phyloP scores from a whole-genome alignment of 2,888 invertebrate genomes.

The Ptilodon capucinus region DNA sequence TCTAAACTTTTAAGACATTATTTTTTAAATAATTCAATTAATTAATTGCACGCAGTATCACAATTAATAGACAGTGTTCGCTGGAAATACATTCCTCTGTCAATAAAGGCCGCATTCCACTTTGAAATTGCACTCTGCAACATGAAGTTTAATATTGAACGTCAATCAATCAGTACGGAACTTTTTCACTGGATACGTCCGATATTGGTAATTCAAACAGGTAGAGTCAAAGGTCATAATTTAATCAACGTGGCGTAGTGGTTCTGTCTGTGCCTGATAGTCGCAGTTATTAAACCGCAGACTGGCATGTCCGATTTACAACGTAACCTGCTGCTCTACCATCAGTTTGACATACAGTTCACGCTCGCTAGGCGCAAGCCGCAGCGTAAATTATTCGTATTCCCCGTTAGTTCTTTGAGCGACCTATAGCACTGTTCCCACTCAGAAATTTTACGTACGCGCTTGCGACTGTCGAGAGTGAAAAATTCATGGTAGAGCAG shows the following conservation, averaged over 20 bases:
- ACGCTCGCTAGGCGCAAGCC: too few relatives aligned
- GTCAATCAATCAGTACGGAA: constrained; percentile 2
- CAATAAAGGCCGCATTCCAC: neutral
- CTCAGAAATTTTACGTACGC: too few relatives aligned
- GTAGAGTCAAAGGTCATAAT: constrained; percentile 58
- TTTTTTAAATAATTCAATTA: too few relatives aligned
- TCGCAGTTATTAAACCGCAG: constrained; percentile 67
- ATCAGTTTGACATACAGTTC: too few relatives aligned
- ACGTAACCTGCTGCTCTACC: constrained; percentile 42
- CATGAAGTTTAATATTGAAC: neutral
- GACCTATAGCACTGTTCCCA: too few relatives aligned
- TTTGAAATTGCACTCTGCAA: neutral
- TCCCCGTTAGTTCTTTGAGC: too few relatives aligned
- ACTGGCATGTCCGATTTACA: constrained; percentile 61
- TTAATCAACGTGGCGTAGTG: constrained; percentile 56
- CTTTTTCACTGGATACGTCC: constrained; percentile 9
- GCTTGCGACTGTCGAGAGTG: too few relatives aligned
- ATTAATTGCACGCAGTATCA: too few relatives aligned
- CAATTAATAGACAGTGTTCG: too few relatives aligned
- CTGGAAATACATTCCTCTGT: neutral
- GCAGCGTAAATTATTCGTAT: too few relatives aligned
- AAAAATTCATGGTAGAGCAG: too few relatives aligned
- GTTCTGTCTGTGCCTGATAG: constrained; percentile 50
- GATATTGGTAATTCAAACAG: constrained; percentile 42
- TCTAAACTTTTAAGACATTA: too few relatives aligned